phyloP scores from a whole-genome alignment of 2,797 vertebrate genomes.

The Oreonectes daqikongensis region DNA sequence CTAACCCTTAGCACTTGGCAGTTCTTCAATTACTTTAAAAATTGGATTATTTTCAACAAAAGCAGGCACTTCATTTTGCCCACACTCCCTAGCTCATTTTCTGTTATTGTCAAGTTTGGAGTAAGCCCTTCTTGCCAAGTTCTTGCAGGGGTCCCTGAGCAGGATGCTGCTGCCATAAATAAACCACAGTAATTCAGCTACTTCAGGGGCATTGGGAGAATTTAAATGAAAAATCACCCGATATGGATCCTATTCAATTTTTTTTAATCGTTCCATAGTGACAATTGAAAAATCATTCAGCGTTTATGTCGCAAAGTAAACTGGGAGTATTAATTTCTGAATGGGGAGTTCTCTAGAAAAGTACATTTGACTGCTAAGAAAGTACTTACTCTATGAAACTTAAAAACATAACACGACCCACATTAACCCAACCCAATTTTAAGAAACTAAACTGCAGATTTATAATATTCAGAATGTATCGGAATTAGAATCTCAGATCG shows the following conservation, averaged over 20 bases:
- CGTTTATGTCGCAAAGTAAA: background rate
- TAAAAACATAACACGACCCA: too few relatives aligned
- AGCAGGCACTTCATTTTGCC: slow-evolving; percentile 28
- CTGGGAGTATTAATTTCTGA: background rate
- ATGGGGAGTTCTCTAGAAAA: background rate
- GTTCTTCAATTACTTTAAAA: slow-evolving; percentile 27
- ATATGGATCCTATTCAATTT: slow-evolving; percentile 1
- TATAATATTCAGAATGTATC: too few relatives aligned
- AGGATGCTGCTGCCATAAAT: slow-evolving; percentile 17
- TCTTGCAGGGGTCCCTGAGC: slow-evolving; percentile 17
- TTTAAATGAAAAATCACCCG: slow-evolving; percentile 3
- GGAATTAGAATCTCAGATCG: too few relatives aligned
- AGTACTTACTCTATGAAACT: too few relatives aligned
- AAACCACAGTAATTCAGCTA: background rate
- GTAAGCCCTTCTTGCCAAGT: slow-evolving; percentile 7
- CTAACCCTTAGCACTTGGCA: slow-evolving; percentile 21
- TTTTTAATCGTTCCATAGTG: background rate
- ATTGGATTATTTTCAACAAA: slow-evolving; percentile 27
- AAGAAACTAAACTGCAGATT: too few relatives aligned
- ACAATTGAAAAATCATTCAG: background rate
- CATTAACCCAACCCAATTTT: too few relatives aligned
- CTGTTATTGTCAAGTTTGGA: slow-evolving; percentile 8
- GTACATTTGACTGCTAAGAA: background rate
- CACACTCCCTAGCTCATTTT: slow-evolving; percentile 28
- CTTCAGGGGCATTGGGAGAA: background rate